A percentile compares a stretch with the other conserved stretches of the same genome.
These are phyloP conservation scores for Cryptosula pallasiana DNA, from an alignment of 2,888 invertebrate species.

Conservation along the genomic window DNA sequence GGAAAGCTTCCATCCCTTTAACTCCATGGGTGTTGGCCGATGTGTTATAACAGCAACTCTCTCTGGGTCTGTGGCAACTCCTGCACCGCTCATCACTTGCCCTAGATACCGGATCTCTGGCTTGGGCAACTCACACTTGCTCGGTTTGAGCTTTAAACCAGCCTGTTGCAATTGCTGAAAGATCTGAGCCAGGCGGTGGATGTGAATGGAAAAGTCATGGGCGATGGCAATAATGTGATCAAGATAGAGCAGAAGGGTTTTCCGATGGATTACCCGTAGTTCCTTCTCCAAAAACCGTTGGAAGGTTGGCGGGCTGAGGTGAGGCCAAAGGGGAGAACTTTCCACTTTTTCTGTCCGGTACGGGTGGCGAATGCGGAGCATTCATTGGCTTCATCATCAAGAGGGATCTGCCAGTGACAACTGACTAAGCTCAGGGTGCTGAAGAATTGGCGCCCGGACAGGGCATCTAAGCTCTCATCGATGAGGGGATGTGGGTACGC, in stretches of 20 bases:
- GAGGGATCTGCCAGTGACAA: constrained; percentile 4
- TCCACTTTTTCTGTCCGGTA: neutral
- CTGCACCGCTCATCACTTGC: too few species aligned
- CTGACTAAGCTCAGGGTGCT: constrained; percentile 30
- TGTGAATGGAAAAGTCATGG: neutral
- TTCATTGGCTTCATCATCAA: constrained; percentile 27
- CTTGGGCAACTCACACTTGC: neutral
- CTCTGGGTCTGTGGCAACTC: too few species aligned
- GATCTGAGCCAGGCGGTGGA: neutral
- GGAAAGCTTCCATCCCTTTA: too few species aligned
- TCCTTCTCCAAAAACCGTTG: constrained; percentile 25
- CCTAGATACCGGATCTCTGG: too few species aligned
- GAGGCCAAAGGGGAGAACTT: constrained; percentile 12
- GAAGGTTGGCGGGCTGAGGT: constrained; percentile 28
- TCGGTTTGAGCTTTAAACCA: neutral
- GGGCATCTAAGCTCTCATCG: constrained; percentile 23
- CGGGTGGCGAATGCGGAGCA: constrained; percentile 30
- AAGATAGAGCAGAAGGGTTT: constrained; percentile 27
- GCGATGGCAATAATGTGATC: neutral
- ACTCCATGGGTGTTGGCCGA: too few species aligned
- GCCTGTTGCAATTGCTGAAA: neutral
- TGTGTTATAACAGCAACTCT: too few species aligned
- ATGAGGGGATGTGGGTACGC: neutral
- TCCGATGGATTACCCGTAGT: neutral
- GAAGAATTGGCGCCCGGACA: constrained; percentile 31